phyloP scores from a whole-genome alignment of 2,888 invertebrate species.

The Sminthurides aquaticus region DNA sequence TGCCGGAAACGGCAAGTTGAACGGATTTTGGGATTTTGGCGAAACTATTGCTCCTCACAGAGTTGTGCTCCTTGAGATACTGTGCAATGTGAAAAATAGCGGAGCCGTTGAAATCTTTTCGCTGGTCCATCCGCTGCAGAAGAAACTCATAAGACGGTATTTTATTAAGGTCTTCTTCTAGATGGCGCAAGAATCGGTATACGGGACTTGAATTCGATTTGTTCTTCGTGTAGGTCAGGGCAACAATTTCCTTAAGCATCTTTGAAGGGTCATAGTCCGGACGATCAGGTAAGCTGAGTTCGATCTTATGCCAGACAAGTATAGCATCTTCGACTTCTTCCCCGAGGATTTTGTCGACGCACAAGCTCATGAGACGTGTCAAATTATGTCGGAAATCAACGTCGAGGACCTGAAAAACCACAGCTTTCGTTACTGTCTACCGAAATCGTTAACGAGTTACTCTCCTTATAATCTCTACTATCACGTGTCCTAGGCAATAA shows the following conservation, averaged over 20 bases:
- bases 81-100: slow-evolving; percentile 19
- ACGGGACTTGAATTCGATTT: slow-evolving; percentile 19
- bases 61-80: slow-evolving; percentile 21
- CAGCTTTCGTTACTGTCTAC: background rate
- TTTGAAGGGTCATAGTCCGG: slow-evolving; percentile 7
- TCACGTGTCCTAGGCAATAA: too few relatives aligned
- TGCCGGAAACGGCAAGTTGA: slow-evolving; percentile 14
- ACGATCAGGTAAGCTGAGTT: slow-evolving; percentile 14
- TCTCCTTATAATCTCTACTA: too few relatives aligned
- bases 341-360: slow-evolving; percentile 15
- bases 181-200: slow-evolving; percentile 7
- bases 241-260: slow-evolving; percentile 13
- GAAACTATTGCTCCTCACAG: slow-evolving; percentile 11
- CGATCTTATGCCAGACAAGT: slow-evolving; percentile 13
- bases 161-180: slow-evolving; percentile 16
- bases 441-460: background rate
- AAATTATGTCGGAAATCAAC: slow-evolving; percentile 20
- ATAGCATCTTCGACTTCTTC: slow-evolving; percentile 13
- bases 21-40: slow-evolving; percentile 20
- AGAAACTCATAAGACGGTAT: slow-evolving; percentile 18
- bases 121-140: slow-evolving; percentile 7
- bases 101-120: slow-evolving; percentile 14
- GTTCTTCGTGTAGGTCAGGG: slow-evolving; percentile 16
- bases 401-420: slow-evolving; percentile 15
- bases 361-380: slow-evolving; percentile 15